phyloP scores from a whole-genome alignment of 2,888 invertebrate genomes.

The Villa cingulata region DNA sequence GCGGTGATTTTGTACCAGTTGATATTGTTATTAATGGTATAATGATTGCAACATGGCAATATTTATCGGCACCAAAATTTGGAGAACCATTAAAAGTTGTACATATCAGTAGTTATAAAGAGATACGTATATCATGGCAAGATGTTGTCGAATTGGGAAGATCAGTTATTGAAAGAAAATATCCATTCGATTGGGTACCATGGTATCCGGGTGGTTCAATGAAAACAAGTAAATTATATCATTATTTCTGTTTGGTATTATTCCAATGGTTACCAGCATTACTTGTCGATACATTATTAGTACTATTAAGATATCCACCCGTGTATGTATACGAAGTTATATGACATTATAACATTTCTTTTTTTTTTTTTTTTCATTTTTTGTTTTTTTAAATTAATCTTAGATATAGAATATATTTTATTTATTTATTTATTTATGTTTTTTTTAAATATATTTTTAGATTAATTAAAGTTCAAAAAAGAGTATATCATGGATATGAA shows the following conservation, averaged over 20 bases:
- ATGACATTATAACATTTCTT: background rate
- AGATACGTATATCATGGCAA: slow-evolving; percentile 75
- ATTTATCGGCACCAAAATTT: slow-evolving; percentile 40
- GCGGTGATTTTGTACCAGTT: slow-evolving; percentile 68
- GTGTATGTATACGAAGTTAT: slow-evolving; percentile 46
- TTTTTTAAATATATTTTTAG: slow-evolving; percentile 37
- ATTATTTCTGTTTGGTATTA: slow-evolving; percentile 69
- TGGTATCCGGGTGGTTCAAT: slow-evolving; percentile 82
- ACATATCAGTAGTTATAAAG: slow-evolving; percentile 67
- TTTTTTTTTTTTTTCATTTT: background rate
- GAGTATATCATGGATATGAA: slow-evolving; percentile 74
- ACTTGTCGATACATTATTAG: slow-evolving; percentile 62
- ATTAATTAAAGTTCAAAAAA: slow-evolving; percentile 65
- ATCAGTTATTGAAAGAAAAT: slow-evolving; percentile 56
- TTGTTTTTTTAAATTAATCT: no score
- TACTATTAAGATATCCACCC: slow-evolving; percentile 73
- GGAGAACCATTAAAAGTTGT: slow-evolving; percentile 36
- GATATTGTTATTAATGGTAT: slow-evolving; percentile 73
- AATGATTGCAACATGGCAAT: slow-evolving; percentile 53
- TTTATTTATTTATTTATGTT: background rate
- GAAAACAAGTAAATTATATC: slow-evolving; percentile 61
- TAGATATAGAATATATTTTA: no score
- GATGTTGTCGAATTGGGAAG: slow-evolving; percentile 73
- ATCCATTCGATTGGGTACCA: slow-evolving; percentile 76
- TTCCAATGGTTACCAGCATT: slow-evolving; percentile 88